Conservation (phyloP, 2,888 invertebrate genomes). For the Lithophane socia region DNA sequence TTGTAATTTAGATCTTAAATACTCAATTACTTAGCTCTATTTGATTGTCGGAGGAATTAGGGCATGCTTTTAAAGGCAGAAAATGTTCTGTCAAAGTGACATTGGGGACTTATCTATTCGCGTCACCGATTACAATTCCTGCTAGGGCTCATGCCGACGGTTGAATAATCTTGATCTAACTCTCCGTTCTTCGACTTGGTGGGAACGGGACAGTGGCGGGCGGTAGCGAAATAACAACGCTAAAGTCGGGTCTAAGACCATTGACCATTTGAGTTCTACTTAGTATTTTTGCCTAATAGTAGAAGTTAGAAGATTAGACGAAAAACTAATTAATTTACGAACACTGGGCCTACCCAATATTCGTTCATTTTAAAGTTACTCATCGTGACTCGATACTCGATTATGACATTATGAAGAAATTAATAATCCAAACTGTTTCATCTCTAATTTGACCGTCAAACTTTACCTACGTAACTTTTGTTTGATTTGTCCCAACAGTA, state of each 20-base stretch:
- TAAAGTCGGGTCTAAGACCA: neutral
- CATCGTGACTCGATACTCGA: too few relatives aligned
- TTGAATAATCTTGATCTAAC: slow-evolving; percentile 36
- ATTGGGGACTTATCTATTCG: slow-evolving; percentile 37
- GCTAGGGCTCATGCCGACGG: slow-evolving; percentile 5
- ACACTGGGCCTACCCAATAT: too few relatives aligned
- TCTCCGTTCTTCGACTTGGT: slow-evolving; percentile 11
- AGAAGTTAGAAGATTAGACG: neutral
- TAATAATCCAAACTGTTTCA: neutral
- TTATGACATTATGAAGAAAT: too few relatives aligned
- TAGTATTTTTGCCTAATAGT: neutral
- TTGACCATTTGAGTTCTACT: neutral
- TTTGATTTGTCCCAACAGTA: slow-evolving; percentile 23
- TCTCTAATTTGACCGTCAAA: slow-evolving; percentile 2
- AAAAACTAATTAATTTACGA: neutral
- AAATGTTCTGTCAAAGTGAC: slow-evolving; percentile 38
- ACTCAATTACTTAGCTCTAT: slow-evolving; percentile 37
- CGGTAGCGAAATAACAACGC: neutral
- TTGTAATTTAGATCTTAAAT: slow-evolving; percentile 66
- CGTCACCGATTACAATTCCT: slow-evolving; percentile 25
- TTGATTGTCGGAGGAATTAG: slow-evolving; percentile 34
- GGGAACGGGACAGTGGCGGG: slow-evolving; percentile 2
- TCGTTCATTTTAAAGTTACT: too few relatives aligned
- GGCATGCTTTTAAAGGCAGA: slow-evolving; percentile 8
- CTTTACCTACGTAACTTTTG: slow-evolving; percentile 2